Conservation (phyloP, 1,140 invertebrate genomes). For the Zaprionus inermis region DNA sequence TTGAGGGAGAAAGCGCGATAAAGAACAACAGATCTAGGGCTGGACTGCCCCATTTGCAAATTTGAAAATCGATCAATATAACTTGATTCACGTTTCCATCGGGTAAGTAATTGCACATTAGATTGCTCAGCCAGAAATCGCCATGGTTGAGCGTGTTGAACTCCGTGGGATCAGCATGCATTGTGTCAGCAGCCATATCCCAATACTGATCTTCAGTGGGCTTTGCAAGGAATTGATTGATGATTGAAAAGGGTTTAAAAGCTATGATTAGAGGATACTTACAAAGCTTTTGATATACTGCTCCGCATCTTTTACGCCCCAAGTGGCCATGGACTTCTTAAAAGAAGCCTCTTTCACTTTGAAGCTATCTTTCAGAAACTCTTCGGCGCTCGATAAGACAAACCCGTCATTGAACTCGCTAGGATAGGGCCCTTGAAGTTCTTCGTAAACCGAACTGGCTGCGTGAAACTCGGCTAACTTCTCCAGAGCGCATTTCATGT, state of each 20-base stretch:
- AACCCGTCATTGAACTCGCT: conserved; percentile 64
- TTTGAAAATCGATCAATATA: conserved; percentile 84
- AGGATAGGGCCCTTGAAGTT: conserved; percentile 58
- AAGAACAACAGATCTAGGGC: conserved; percentile 82
- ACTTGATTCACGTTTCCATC: conserved; percentile 56
- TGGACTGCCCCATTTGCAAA: conserved; percentile 73
- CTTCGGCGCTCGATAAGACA: conserved; percentile 14
- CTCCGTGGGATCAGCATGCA: conserved; percentile 77
- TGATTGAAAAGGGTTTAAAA: background rate
- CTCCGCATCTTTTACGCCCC: conserved; percentile 61
- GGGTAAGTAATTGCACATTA: conserved; percentile 80
- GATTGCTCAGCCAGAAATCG: conserved; percentile 85
- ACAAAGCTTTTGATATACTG: conserved; percentile 65
- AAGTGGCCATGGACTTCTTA: conserved; percentile 59
- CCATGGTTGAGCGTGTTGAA: conserved; percentile 88
- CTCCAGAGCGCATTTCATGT: conserved; percentile 84
- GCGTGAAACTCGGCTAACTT: conserved; percentile 86
- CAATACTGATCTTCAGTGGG: conserved; percentile 63
- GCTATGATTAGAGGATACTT: conserved; percentile 21
- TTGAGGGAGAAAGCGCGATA: conserved; percentile 53
- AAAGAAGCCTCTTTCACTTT: conserved; percentile 22
- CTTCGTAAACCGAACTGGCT: conserved; percentile 77
- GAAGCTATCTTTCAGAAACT: conserved; percentile 38
- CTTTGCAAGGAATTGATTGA: conserved; percentile 21
- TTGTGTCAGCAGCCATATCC: conserved; percentile 21